These are phyloP conservation scores for Vicugna pacos DNA, from an alignment of 2,113 vertebrate genomes.

Conservation along the genomic window DNA sequence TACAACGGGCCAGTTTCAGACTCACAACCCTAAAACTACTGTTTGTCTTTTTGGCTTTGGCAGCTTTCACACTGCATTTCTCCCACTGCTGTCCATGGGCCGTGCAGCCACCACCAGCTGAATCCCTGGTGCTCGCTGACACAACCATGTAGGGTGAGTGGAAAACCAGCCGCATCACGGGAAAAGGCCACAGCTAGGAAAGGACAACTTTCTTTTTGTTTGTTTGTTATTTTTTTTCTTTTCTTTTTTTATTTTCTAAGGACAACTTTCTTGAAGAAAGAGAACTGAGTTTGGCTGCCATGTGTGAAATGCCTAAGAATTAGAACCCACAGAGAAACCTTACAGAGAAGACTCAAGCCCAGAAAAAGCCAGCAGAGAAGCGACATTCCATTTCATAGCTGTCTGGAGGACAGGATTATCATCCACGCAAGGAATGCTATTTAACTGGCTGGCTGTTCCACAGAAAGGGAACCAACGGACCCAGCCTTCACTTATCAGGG, in stretches of 20 bases:
- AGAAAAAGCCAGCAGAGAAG: neutral
- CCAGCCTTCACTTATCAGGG: neutral
- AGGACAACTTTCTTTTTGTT: neutral
- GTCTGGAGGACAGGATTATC: neutral
- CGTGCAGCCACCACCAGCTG: neutral
- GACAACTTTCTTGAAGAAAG: conserved; percentile 7
- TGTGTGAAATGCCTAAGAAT: neutral
- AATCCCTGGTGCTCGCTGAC: neutral
- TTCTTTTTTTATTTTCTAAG: neutral
- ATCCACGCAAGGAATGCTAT: neutral
- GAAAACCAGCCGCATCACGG: neutral
- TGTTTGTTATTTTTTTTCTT: no score
- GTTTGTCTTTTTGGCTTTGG: conserved; percentile 2
- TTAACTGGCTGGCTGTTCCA: neutral
- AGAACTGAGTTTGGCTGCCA: neutral
- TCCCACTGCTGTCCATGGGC: neutral
- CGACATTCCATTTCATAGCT: neutral
- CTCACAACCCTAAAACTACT: neutral
- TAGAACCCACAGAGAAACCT: neutral
- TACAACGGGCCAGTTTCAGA: neutral
- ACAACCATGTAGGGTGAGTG: neutral
- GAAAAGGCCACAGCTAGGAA: neutral
- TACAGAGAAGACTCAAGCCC: neutral
- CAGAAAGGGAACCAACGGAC: neutral
- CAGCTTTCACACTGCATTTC: neutral